Evolutionary conservation across 2,113 vertebrate genomes (phyloP), one percentile per base, ranked within the genome.

Genomic region (Anseranas semipalmata): DNA sequence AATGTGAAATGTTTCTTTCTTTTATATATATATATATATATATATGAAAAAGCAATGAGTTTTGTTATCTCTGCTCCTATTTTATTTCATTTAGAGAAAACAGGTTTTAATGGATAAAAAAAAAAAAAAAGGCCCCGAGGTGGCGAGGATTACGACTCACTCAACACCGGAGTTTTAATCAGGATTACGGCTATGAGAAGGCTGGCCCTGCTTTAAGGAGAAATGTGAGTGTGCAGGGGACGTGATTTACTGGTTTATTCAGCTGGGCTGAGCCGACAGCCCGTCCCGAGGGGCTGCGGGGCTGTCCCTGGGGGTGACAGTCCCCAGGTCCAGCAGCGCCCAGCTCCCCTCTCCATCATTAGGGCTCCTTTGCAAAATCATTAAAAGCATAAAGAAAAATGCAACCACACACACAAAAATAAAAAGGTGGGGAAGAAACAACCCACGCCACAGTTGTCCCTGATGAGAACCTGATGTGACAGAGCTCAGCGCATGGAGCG

Each of bases 401-500:
- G 9, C 75, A 80, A 66, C 32, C 5, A 6, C 20, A 7, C 30
- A 3, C 20, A 39, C 8, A 32, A 45, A 66, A 84, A 82, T 33
- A 66, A 32, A 28, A 35, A 8, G 2, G 3, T 1, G 0, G 27
- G 48, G 55, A 30, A 53, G 68, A 13, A 74, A 56, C 56, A 81
- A 3, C 46, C 55, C 79, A 6, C 67, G 1, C 3, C 46, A 0
- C 27, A 0, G 14, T 63, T 84, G 70, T 76, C 80, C n/a, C 80
- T 97, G 96, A 97, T 87, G 83, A 94, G 86, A 97, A 97, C 6
- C 41, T 0, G 67, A 97, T 85, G 46, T 96, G 97, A 97, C 96
- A 97, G 96, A 94, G 81, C 95, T 95, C 16, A 32, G 83, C 1
- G 3, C 43, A 18, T 60, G 37, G 76, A 92, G 74, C 3, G 6